Conservation (phyloP, 2,888 invertebrate genomes). For the Drosophila robusta region DNA sequence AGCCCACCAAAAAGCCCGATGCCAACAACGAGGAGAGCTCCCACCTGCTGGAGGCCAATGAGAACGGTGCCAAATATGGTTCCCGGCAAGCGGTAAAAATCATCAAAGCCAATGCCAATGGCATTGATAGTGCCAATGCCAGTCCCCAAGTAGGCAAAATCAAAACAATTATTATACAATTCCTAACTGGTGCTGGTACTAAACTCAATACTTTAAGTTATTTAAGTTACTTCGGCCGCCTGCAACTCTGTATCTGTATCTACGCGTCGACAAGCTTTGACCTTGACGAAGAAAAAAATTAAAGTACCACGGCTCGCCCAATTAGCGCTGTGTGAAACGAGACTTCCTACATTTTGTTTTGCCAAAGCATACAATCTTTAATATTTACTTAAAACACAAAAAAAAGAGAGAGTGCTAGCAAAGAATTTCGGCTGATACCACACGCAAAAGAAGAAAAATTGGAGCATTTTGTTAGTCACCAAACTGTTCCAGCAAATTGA, state of each 20-base stretch:
- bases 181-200: conserved; percentile 50
- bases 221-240: conserved; percentile 4
- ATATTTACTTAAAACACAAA: conserved; percentile 40
- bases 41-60: conserved; percentile 81
- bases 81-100: conserved; percentile 83
- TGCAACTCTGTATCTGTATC: neutral
- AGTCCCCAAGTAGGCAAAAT: conserved; percentile 54
- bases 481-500: neutral
- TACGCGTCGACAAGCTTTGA: conserved; percentile 24
- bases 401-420: conserved; percentile 3
- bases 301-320: conserved; percentile 10
- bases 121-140: conserved; percentile 47
- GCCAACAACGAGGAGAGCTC: conserved; percentile 82
- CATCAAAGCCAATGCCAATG: conserved; percentile 62
- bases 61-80: conserved; percentile 82
- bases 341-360: conserved; percentile 12
- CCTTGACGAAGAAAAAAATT: conserved; percentile 38
- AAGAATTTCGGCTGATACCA: neutral
- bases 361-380: conserved; percentile 30
- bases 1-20: conserved; percentile 62
- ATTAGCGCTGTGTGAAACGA: conserved; percentile 31
- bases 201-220: conserved; percentile 9
- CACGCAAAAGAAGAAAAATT: neutral
- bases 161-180: conserved; percentile 5
- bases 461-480: conserved; percentile 8